Evolutionary conservation across 1,140 invertebrate genomes (phyloP).

Genomic region (Manduca sexta): DNA sequence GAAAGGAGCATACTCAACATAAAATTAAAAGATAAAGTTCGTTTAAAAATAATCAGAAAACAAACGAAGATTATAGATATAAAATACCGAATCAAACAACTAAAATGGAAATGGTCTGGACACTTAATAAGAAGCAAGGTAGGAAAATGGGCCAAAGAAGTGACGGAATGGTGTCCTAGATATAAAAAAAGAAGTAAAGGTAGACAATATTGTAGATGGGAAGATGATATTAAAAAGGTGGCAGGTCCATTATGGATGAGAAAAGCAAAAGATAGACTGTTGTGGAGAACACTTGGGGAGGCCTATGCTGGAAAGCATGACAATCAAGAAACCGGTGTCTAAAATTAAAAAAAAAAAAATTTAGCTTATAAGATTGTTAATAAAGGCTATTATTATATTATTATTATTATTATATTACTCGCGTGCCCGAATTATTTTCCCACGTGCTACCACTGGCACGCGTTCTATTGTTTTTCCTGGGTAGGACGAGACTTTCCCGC

Average conservation of each 20-base stretch:
- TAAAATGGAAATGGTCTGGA: conserved; percentile 10
- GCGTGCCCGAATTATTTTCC: too few relatives aligned
- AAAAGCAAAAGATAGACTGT: neutral
- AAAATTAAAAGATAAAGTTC: conserved; percentile 16
- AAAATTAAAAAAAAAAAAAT: too few relatives aligned
- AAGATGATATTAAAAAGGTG: conserved; percentile 5
- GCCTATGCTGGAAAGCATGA: conserved; percentile 7
- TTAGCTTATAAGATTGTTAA: too few relatives aligned
- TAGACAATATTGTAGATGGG: conserved; percentile 11
- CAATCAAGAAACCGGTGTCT: neutral
- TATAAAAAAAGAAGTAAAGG: conserved; percentile 9
- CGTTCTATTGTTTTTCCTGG: too few relatives aligned
- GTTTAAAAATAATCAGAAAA: conserved; percentile 12
- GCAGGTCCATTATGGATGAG: neutral
- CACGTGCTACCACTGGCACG: too few relatives aligned
- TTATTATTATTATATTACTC: too few relatives aligned
- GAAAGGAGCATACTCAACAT: conserved; percentile 15
- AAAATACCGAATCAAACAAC: conserved; percentile 6
- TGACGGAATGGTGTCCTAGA: conserved; percentile 13
- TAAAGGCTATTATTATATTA: too few relatives aligned
- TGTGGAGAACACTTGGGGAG: conserved; percentile 5
- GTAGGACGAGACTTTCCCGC: too few relatives aligned
- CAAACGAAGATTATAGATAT: conserved; percentile 12
- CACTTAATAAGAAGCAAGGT: conserved; percentile 5
- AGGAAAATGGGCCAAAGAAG: conserved; percentile 8